Conservation (phyloP, 2,113 vertebrate genomes). For the Oreochromis niloticus region DNA sequence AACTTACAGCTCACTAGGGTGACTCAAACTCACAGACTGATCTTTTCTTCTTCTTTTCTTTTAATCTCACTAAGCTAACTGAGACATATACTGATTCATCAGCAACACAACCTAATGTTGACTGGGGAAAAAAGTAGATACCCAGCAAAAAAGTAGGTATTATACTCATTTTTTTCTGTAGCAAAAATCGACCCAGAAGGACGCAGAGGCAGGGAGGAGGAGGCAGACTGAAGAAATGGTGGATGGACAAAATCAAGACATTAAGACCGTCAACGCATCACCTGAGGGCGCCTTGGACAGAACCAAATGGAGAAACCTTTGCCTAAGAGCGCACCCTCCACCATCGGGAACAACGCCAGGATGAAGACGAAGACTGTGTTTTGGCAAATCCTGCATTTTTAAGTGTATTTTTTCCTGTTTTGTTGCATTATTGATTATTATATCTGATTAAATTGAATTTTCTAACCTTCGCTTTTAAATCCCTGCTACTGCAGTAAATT, state of each 20-base stretch:
- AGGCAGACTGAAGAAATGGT: fast-evolving
- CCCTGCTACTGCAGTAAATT: no score
- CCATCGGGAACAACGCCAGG: no score
- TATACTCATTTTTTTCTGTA: fast-evolving
- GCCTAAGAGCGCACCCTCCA: no score
- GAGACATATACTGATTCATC: fast-evolving
- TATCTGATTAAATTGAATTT: background rate
- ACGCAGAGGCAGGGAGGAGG: no score
- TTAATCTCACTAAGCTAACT: background rate
- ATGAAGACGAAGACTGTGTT: no score
- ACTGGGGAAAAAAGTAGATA: background rate
- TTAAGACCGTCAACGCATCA: background rate
- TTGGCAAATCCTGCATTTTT: background rate
- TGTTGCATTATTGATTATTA: background rate
- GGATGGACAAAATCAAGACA: background rate
- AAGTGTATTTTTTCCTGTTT: background rate
- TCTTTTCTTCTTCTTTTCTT: background rate
- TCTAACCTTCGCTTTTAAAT: background rate
- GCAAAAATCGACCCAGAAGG: background rate
- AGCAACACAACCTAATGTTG: background rate
- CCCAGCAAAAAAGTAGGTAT: background rate
- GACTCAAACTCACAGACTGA: background rate
- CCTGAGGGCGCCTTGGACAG: no score
- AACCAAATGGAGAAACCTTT: no score
- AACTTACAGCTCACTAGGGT: background rate